Base-by-base conservation (phyloP, 1,140 invertebrate genomes). In the Drosophila pseudoobscura region DNA sequence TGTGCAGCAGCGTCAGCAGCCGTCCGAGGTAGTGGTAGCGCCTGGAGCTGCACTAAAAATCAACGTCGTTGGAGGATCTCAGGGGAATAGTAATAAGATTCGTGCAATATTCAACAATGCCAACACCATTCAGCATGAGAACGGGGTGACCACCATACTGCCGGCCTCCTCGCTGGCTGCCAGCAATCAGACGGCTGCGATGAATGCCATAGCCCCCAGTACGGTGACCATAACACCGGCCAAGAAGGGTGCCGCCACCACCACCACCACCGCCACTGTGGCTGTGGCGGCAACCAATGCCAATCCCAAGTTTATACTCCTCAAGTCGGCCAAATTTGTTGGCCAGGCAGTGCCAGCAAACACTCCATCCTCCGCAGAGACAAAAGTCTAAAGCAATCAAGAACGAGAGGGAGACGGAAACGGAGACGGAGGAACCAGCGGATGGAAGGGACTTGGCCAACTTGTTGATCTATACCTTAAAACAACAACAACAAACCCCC, bases 161-260 rank as follows among this genome's bases (percentile, higher is more conserved):
- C 89, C 89, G 11, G 89, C 89, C 9, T 91, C 85, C 15, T 91
- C 89, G 24, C 29, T 89, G 60, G 89, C 89, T 17, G 89, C 89
- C 22, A 80, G 66, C 24, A 78, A 78, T 58, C 85, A 91, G 47
- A 85, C 79, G 17, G 82, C 89, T 2, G 89, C 89, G 7, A 91
- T 91, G 89, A 88, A 89, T 60, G 89, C 89, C 9, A 82, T 89
- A 9, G 89, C 79, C 5, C 89, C 85, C 24, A 91, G 85, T 47
- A 91, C 85, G 20, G 89, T 91, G 49, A 91, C 89, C 54, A 91
- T 91, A 74, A 91, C 89, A 41, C 89, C 89, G 29, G 76, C 76
- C 35, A 83, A 87, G 35, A 84, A 85, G 39, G 44, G 78, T 7
- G 35, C 54, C 2, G 35, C 49, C 13, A 11, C n/a, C 17, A 9